Evolutionary conservation across 1,140 invertebrate species (phyloP).

Genomic region (Pseudomyrmex cubaensis): DNA sequence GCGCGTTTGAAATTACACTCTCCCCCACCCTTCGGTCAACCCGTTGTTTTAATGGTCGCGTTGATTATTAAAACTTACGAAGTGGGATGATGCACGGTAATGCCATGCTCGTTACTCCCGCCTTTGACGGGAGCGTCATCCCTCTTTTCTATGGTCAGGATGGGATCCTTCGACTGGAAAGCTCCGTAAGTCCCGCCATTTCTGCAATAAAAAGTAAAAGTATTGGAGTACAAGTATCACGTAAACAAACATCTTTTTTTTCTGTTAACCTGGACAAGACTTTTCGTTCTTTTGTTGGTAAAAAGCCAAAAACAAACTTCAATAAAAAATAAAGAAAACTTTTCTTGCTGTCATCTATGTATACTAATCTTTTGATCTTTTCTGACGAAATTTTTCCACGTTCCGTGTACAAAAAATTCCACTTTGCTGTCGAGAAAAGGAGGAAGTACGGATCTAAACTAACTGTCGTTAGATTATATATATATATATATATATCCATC

Average conservation of each 20-base stretch:
- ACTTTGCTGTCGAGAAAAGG: not conserved
- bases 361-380: too few relatives aligned
- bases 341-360: too few relatives aligned
- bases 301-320: too few relatives aligned
- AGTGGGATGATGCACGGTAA: slow-evolving; percentile 84
- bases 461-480: not conserved
- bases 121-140: slow-evolving; percentile 51
- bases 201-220: slow-evolving; percentile 69
- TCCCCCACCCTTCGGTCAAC: too few relatives aligned
- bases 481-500: not conserved
- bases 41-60: not conserved
- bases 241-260: too few relatives aligned
- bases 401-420: not conserved
- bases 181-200: slow-evolving; percentile 81
- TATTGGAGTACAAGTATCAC: not conserved
- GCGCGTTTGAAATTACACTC: too few relatives aligned
- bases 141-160: slow-evolving; percentile 82
- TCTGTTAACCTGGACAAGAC: too few relatives aligned
- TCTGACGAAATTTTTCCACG: not conserved
- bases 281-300: too few relatives aligned
- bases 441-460: not conserved
- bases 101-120: slow-evolving; percentile 79
- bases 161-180: slow-evolving; percentile 86
- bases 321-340: too few relatives aligned
- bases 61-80: slow-evolving; percentile 82